phyloP scores from a whole-genome alignment of 2,888 invertebrate species.

The Macroteleia sp. region DNA sequence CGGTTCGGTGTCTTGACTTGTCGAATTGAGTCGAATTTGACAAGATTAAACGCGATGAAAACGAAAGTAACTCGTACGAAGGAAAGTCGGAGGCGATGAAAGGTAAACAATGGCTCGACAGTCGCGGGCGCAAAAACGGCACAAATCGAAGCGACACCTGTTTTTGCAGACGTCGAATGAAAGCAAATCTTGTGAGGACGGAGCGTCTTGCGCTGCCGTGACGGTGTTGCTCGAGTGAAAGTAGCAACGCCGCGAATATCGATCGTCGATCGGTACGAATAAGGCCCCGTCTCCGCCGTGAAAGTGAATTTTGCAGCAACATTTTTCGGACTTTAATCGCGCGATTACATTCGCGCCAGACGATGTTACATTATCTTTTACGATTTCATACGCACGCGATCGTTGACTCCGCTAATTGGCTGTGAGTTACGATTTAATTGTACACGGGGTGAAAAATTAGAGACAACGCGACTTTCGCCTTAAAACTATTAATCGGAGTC shows the following conservation, averaged over 20 bases:
- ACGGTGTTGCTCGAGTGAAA: constrained; percentile 55
- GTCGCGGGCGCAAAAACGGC: constrained; percentile 19
- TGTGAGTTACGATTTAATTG: constrained; percentile 24
- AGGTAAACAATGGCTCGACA: constrained; percentile 1
- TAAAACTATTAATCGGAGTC: too few relatives aligned
- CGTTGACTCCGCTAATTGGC: constrained; percentile 44
- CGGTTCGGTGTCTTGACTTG: too few relatives aligned
- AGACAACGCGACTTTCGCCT: too few relatives aligned
- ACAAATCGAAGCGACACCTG: constrained; percentile 35
- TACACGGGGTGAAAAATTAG: too few relatives aligned
- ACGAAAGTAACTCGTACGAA: constrained; percentile 15
- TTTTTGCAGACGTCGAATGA: constrained; percentile 35
- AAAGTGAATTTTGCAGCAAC: constrained; percentile 60
- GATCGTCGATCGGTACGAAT: constrained; percentile 49
- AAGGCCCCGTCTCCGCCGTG: constrained; percentile 51
- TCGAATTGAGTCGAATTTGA: too few relatives aligned
- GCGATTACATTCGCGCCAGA: constrained; percentile 47
- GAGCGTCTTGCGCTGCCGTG: constrained; percentile 37
- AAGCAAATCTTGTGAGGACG: constrained; percentile 29
- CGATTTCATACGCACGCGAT: constrained; percentile 45
- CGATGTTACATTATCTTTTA: constrained; percentile 53
- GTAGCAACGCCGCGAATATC: constrained; percentile 45
- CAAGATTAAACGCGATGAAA: constrained; percentile 3
- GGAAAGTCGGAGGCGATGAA: too few relatives aligned
- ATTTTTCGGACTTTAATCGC: constrained; percentile 49